These are phyloP conservation scores for Zele albiditarsus DNA, from an alignment of 2,888 invertebrate species.

Conservation along the genomic window DNA sequence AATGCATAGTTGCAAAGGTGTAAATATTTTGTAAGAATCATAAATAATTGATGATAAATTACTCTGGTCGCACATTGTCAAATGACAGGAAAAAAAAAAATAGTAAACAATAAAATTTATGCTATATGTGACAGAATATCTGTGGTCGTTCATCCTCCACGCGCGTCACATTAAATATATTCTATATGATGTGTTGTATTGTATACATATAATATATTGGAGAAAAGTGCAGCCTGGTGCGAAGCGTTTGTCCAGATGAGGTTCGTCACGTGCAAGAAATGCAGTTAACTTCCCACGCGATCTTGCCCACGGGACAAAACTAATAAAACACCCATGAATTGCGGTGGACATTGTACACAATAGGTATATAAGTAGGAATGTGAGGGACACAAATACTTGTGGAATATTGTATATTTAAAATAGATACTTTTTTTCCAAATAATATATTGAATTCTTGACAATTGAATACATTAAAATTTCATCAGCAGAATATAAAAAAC, in stretches of 20 bases:
- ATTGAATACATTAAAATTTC: too few species aligned
- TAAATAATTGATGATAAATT: constrained; percentile 11
- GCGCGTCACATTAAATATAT: neutral
- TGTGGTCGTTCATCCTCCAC: constrained; percentile 18
- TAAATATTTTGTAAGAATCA: constrained; percentile 1
- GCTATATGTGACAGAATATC: neutral
- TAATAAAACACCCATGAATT: neutral
- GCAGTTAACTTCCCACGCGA: constrained; percentile 65
- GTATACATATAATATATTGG: neutral
- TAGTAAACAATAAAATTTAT: neutral
- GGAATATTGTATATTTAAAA: neutral
- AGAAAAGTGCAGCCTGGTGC: neutral
- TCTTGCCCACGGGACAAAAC: constrained; percentile 42
- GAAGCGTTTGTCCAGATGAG: neutral
- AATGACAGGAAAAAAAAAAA: neutral
- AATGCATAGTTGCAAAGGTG: neutral
- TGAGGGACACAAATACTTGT: neutral
- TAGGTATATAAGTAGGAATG: constrained; percentile 8
- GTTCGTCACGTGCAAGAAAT: constrained; percentile 65
- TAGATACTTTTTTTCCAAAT: neutral
- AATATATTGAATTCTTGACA: too few species aligned
- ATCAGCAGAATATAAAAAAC: too few species aligned
- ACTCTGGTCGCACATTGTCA: neutral
- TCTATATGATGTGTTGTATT: neutral
- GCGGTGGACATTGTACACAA: neutral